These are phyloP conservation scores for Macrophya annulata DNA, from an alignment of 2,888 invertebrate genomes.

Conservation along the genomic window DNA sequence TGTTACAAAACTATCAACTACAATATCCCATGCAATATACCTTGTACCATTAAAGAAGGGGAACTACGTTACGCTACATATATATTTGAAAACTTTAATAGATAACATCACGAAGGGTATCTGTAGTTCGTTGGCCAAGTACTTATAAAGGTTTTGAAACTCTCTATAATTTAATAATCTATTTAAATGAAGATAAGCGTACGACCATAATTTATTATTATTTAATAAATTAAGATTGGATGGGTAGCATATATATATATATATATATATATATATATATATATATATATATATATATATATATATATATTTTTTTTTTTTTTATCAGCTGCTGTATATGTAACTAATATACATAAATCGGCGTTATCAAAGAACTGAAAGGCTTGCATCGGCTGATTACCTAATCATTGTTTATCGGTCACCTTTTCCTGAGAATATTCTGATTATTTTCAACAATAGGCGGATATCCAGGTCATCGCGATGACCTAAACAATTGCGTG, in stretches of 20 bases:
- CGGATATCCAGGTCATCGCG: constrained; percentile 76
- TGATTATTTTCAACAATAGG: constrained; percentile 69
- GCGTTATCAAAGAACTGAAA: not conserved
- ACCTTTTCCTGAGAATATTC: constrained; percentile 36
- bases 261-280: no score
- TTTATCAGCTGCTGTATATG: not conserved
- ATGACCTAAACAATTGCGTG: constrained; percentile 50
- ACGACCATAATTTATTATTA: constrained; percentile 1
- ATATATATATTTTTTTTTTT: no score
- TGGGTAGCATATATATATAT: not conserved
- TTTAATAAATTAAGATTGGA: not conserved
- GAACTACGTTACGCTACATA: not conserved
- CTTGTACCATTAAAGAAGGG: not conserved
- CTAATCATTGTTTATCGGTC: constrained; percentile 11
- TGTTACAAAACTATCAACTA: not conserved
- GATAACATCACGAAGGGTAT: constrained; percentile 27
- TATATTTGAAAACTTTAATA: not conserved
- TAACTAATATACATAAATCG: not conserved
- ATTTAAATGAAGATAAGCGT: not conserved
- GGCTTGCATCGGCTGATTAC: not conserved
- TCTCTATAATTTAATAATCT: not conserved
- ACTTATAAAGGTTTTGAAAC: not conserved
- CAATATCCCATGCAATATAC: not conserved
- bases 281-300: no score
- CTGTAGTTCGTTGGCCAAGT: not conserved